Conservation (phyloP, 2,797 vertebrate genomes). For the Aselliscus stoliczkanus region DNA sequence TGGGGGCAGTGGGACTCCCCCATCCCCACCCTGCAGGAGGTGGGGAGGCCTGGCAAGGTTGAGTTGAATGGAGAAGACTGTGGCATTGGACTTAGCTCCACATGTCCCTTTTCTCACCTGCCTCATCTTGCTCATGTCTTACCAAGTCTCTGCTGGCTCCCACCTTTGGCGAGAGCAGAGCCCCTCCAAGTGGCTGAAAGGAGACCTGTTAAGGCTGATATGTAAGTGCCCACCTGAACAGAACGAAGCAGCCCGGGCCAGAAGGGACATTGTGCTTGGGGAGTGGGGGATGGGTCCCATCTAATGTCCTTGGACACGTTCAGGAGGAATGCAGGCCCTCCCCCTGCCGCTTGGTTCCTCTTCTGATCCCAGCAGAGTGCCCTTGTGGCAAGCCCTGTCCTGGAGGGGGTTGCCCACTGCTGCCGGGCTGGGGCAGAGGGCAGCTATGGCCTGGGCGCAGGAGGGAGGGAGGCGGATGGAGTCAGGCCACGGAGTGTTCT, state of each 20-base stretch:
- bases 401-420: not conserved
- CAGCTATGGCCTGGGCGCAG: not conserved
- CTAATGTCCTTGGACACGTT: not conserved
- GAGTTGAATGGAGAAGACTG: not conserved
- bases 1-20: not conserved
- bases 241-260: not conserved
- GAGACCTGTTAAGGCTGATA: not conserved
- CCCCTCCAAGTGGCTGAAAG: no score
- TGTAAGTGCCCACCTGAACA: not conserved
- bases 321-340: not conserved
- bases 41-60: not conserved
- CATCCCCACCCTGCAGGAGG: not conserved
- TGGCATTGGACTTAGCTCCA: not conserved
- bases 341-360: not conserved
- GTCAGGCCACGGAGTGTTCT: slow-evolving; percentile 69
- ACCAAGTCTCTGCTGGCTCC: not conserved
- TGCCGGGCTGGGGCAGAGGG: slow-evolving; percentile 24
- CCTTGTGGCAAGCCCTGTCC: not conserved
- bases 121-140: rapidly evolving
- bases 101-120: not conserved
- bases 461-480: slow-evolving; percentile 59
- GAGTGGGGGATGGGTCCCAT: not conserved
- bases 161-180: not conserved
- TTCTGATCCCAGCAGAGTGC: not conserved
- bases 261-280: rapidly evolving